Percentiles rank a stretch among this genome's conserved stretches.
Conservation (phyloP, 2,797 vertebrate genomes). For the Tiaroga cobitis region DNA sequence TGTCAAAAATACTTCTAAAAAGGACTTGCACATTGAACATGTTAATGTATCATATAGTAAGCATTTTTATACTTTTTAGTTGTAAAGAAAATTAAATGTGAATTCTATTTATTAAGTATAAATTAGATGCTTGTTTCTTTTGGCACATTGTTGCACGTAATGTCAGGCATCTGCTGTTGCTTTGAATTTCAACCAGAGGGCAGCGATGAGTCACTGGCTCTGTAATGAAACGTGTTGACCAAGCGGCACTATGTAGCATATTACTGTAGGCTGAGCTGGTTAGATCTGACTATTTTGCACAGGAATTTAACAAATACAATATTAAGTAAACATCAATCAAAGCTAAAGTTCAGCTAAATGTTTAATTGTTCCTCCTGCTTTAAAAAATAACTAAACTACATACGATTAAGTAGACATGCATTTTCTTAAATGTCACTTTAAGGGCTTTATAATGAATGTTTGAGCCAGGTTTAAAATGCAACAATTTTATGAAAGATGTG, state of each 20-base stretch:
- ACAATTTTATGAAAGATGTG: not conserved
- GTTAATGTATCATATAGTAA: not conserved
- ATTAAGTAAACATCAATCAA: not conserved
- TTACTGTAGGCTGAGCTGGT: not conserved
- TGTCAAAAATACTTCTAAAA: not conserved
- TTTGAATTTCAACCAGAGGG: slow-evolving; percentile 26
- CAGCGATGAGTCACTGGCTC: slow-evolving; percentile 21
- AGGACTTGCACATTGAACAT: not conserved
- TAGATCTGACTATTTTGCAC: not conserved
- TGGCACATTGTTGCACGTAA: not conserved
- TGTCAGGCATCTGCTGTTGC: not conserved
- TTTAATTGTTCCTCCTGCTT: not conserved
- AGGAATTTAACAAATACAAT: not conserved
- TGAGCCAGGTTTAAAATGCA: not conserved
- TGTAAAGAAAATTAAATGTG: not conserved
- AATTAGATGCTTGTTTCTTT: not conserved
- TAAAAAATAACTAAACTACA: not conserved
- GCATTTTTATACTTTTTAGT: not conserved
- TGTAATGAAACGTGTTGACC: not conserved
- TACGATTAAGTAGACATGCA: not conserved
- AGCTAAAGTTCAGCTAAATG: not conserved
- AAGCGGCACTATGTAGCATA: not conserved
- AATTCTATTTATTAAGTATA: not conserved
- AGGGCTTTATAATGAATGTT: not conserved
- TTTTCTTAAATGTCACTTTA: not conserved